phyloP scores from a whole-genome alignment of 1,140 invertebrate species.

The Hylaeus volcanicus region DNA sequence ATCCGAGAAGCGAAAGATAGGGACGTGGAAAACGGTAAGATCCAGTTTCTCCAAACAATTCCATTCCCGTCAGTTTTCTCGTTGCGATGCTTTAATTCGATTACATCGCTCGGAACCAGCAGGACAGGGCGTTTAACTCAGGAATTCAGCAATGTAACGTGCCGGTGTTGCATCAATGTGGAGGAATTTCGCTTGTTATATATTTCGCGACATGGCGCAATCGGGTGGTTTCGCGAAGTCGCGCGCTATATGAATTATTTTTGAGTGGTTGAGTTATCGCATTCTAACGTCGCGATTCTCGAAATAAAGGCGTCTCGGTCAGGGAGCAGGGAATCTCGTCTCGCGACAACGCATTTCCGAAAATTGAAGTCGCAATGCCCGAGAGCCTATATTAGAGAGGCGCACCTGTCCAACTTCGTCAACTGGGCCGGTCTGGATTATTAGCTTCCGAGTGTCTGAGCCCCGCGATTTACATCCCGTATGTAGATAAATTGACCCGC shows the following conservation, averaged over 20 bases:
- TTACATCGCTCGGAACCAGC: neutral
- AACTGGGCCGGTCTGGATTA: conserved; percentile 48
- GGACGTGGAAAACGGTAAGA: no score
- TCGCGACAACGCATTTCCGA: conserved; percentile 40
- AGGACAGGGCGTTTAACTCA: neutral
- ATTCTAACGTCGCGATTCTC: conserved; percentile 35
- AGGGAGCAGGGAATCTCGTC: conserved; percentile 24
- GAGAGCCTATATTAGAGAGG: conserved; percentile 50
- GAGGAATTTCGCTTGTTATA: conserved; percentile 44
- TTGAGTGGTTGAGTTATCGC: conserved; percentile 43
- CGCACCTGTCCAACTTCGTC: conserved; percentile 54
- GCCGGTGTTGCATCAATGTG: conserved; percentile 11
- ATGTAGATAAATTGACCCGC: conserved; percentile 49
- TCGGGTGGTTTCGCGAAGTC: neutral
- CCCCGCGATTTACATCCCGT: conserved; percentile 50
- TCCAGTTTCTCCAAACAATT: neutral
- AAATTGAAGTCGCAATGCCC: conserved; percentile 51
- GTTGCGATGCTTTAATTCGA: neutral
- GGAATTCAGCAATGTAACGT: conserved; percentile 15
- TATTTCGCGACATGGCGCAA: conserved; percentile 23
- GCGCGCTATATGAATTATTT: conserved; percentile 50
- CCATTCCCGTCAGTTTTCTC: no score
- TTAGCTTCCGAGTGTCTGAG: conserved; percentile 47
- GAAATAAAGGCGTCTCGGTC: conserved; percentile 58
- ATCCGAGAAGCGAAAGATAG: no score